Percentiles rank a stretch among this genome's conserved stretches.
Evolutionary conservation across 2,113 vertebrate genomes (phyloP).

Genomic region (Anguilla japonica): DNA sequence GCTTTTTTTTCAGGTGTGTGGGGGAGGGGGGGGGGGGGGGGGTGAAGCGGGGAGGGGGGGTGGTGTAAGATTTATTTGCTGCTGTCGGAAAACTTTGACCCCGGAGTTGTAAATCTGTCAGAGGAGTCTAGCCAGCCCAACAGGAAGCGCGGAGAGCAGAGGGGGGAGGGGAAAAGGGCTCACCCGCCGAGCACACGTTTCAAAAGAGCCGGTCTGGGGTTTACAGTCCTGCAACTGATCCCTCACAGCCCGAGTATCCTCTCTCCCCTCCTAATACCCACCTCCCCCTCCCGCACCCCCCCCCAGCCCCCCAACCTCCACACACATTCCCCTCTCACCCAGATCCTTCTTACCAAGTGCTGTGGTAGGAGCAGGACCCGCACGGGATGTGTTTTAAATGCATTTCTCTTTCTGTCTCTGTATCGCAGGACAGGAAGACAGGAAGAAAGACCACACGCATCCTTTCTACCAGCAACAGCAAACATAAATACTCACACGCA

Average conservation of each 20-base stretch:
- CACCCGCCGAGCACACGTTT: conserved; percentile 50
- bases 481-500: background rate
- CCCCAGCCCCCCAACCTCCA: background rate
- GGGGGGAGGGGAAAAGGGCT: conserved; percentile 14
- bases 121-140: conserved; percentile 75
- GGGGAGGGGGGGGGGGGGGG: conserved; percentile 30
- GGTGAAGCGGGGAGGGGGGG: conserved; percentile 39
- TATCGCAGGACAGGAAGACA: background rate
- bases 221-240: conserved; percentile 66
- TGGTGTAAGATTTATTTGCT: conserved; percentile 72
- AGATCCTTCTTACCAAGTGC: background rate
- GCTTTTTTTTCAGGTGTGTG: conserved; percentile 37
- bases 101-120: conserved; percentile 77
- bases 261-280: conserved; percentile 9
- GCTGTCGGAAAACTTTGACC: conserved; percentile 77
- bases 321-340: background rate
- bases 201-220: conserved; percentile 53
- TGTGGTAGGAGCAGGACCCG: background rate
- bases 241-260: conserved; percentile 52
- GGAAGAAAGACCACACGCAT: background rate
- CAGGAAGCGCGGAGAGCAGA: conserved; percentile 72
- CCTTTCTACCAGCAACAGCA: background rate
- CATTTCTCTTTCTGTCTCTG: background rate
- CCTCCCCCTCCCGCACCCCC: background rate
- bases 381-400: background rate